These are phyloP conservation scores for Sebastes goodei DNA, from an alignment of 2,797 vertebrate species.

Conservation along the genomic window DNA sequence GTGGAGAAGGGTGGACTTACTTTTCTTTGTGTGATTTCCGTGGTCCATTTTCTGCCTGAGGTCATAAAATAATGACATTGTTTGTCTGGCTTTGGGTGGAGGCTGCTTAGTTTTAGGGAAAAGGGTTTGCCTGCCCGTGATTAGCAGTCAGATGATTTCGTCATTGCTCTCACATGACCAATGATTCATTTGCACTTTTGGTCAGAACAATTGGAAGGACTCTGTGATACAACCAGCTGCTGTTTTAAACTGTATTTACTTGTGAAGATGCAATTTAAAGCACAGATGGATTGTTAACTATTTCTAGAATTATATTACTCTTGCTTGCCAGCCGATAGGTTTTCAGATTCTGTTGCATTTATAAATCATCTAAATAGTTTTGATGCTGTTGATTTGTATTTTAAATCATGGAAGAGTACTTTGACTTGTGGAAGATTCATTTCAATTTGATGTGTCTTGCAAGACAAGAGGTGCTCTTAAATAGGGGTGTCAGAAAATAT, in stretches of 20 bases:
- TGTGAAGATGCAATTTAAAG: neutral
- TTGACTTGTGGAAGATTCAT: neutral
- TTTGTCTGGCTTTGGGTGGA: neutral
- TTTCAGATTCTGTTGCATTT: neutral
- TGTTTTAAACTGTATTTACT: neutral
- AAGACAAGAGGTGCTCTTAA: too few species aligned
- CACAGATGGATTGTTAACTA: neutral
- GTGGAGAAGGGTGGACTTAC: constrained; percentile 33
- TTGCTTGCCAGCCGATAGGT: neutral
- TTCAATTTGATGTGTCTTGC: neutral
- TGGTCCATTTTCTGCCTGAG: neutral
- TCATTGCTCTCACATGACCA: constrained; percentile 1
- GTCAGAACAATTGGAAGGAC: neutral
- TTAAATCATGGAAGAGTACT: neutral
- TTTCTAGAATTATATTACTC: neutral
- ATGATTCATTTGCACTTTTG: neutral
- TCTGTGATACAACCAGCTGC: too few species aligned
- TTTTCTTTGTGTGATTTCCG: neutral
- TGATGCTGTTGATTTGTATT: neutral
- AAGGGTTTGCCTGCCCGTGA: neutral
- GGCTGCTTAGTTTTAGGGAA: neutral
- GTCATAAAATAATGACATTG: neutral
- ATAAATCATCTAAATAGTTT: neutral
- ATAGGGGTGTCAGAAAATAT: too few species aligned
- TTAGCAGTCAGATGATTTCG: neutral